Evolutionary conservation across 2,888 invertebrate species (phyloP).

Genomic region (Coelinius sp.): DNA sequence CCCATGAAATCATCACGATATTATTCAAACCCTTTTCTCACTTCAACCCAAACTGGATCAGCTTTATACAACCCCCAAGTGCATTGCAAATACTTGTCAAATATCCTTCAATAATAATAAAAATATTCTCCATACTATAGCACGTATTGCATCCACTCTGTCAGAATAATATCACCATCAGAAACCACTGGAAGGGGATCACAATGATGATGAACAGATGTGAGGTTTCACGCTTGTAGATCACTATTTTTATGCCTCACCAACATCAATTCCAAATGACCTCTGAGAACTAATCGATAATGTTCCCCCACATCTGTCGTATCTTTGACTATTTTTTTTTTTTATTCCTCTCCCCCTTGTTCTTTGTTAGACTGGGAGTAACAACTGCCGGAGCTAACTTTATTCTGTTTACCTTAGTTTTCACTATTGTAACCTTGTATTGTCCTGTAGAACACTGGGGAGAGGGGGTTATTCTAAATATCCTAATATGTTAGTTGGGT

Average conservation of each 20-base stretch:
- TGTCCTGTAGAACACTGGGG: background rate
- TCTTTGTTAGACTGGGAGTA: conserved; percentile 20
- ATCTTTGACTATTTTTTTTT: conserved; percentile 3
- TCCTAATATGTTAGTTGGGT: background rate
- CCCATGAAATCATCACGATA: background rate
- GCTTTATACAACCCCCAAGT: background rate
- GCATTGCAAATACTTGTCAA: background rate
- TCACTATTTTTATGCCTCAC: background rate
- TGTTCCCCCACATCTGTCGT: conserved; percentile 45
- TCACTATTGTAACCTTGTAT: background rate
- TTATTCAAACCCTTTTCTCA: background rate
- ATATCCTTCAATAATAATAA: background rate
- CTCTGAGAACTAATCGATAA: conserved; percentile 46
- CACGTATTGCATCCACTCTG: background rate
- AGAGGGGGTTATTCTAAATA: background rate
- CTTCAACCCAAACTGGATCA: background rate
- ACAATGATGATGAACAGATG: conserved; percentile 12
- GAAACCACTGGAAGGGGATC: conserved; percentile 1
- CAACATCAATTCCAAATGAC: conserved; percentile 9
- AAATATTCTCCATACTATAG: background rate
- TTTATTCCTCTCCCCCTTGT: conserved; percentile 24
- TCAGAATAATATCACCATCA: conserved; percentile 1
- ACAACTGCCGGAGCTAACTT: conserved; percentile 29
- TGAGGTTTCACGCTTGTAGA: conserved; percentile 12
- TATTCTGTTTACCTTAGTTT: conserved; percentile 4